These are phyloP conservation scores for Paraescarpia echinospica DNA, from an alignment of 1,140 invertebrate species.

Conservation along the genomic window DNA sequence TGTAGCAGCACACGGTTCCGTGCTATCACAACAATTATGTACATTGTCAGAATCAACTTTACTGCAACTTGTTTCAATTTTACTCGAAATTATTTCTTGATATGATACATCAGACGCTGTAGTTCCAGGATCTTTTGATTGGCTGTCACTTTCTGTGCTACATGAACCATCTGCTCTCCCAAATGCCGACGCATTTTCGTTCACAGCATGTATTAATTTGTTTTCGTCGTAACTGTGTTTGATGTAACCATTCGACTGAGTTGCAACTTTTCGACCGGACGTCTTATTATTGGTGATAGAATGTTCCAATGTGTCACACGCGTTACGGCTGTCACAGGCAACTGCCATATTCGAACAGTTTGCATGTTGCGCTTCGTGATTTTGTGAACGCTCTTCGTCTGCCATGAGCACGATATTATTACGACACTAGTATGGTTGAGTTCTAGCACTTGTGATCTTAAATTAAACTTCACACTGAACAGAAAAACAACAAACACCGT, in stretches of 20 bases:
- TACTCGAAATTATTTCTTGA: background rate
- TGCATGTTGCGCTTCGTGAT: slow-evolving; percentile 3
- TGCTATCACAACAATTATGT: background rate
- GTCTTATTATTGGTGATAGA: background rate
- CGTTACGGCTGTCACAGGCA: background rate
- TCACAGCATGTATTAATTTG: background rate
- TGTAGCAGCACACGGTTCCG: background rate
- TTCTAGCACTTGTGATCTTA: background rate
- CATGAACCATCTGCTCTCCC: background rate
- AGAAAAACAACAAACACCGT: background rate
- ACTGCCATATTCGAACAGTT: background rate
- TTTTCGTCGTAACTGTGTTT: background rate
- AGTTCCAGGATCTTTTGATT: background rate
- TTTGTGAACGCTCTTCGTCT: background rate
- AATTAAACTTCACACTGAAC: slow-evolving; percentile 1
- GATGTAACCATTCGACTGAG: background rate
- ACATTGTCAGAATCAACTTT: background rate
- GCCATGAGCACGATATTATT: background rate
- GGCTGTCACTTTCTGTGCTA: background rate
- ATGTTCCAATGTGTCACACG: background rate
- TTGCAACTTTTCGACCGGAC: background rate
- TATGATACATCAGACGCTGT: background rate
- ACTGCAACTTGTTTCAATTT: background rate
- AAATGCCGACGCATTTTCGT: background rate
- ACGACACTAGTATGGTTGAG: background rate